Evolutionary conservation across 2,113 vertebrate species (phyloP).

Genomic region (Pedetes capensis): DNA sequence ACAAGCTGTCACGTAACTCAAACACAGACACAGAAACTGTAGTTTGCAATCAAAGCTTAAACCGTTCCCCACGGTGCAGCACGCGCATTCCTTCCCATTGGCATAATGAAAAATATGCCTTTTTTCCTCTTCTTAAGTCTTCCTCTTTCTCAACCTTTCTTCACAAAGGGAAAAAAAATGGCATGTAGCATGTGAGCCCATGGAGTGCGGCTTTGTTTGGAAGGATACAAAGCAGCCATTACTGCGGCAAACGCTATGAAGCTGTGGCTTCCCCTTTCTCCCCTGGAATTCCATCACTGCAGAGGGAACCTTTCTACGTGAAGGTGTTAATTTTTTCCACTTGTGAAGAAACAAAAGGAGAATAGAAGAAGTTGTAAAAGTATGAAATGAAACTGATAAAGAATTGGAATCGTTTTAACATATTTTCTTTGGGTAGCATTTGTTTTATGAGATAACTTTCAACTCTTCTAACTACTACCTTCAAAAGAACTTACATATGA

Average conservation of each 20-base stretch:
- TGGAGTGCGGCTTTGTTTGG: background rate
- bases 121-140: background rate
- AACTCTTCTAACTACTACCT: background rate
- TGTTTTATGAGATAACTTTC: background rate
- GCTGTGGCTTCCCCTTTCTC: background rate
- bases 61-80: fast-evolving
- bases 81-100: background rate
- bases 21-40: background rate
- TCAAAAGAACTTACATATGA: background rate
- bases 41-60: background rate
- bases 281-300: background rate
- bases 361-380: background rate
- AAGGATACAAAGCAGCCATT: no score
- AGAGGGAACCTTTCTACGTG: background rate
- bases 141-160: background rate
- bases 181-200: fast-evolving
- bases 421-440: background rate
- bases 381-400: background rate
- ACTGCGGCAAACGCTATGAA: background rate
- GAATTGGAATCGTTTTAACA: no score
- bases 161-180: background rate
- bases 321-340: background rate
- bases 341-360: background rate
- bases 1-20: background rate
- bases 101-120: background rate